Conservation (phyloP, 2,113 vertebrate species). For the Prochilodus magdalenae region DNA sequence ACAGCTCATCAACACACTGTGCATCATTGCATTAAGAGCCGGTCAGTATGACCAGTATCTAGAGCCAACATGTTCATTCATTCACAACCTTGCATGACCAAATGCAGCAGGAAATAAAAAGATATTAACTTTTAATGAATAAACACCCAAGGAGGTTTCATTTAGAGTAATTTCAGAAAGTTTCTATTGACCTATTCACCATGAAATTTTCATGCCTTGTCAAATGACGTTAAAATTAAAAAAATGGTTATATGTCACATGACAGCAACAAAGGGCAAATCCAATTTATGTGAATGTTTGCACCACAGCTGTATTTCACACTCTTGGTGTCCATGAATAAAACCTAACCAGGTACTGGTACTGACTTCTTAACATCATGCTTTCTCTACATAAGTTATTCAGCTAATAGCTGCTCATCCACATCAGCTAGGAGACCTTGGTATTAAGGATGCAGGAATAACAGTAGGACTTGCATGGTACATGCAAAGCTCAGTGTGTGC, state of each 20-base stretch:
- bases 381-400: constrained; percentile 14
- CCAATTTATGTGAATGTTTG: too few relatives aligned
- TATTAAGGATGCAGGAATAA: not conserved
- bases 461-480: constrained; percentile 32
- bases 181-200: too few relatives aligned
- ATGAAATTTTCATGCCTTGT: too few relatives aligned
- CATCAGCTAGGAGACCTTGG: constrained; percentile 14
- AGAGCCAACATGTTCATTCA: not conserved
- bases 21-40: constrained; percentile 20
- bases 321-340: not conserved
- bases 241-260: too few relatives aligned
- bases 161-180: too few relatives aligned
- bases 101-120: not conserved
- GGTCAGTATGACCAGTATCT: constrained; percentile 2
- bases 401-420: not conserved
- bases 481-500: not conserved
- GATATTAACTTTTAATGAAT: too few relatives aligned
- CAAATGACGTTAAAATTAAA: too few relatives aligned
- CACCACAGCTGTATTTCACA: too few relatives aligned
- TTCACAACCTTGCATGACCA: not conserved
- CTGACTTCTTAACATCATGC: constrained; percentile 1
- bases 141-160: too few relatives aligned
- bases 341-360: not conserved
- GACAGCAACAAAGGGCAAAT: too few relatives aligned
- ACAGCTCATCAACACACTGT: not conserved